These are phyloP conservation scores for Aphaenogaster ashmeadi DNA, from an alignment of 1,140 invertebrate genomes.

Conservation along the genomic window DNA sequence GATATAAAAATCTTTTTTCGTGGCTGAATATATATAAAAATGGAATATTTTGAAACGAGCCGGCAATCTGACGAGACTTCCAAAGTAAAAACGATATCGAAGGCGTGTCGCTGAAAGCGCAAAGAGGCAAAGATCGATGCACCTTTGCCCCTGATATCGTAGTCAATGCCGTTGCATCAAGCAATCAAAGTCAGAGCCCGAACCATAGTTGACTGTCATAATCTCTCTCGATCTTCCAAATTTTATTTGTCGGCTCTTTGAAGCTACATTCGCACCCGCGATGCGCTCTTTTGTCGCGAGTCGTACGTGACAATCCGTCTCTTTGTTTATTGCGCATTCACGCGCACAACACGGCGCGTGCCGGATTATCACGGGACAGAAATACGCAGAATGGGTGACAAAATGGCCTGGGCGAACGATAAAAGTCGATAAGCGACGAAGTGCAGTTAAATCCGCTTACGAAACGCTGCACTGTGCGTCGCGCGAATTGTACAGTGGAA, in stretches of 20 bases:
- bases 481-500: neutral
- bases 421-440: constrained; percentile 13
- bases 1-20: neutral
- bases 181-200: neutral
- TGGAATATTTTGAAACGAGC: neutral
- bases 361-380: neutral
- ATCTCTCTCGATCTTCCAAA: neutral
- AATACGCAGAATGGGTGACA: neutral
- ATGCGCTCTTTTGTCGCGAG: neutral
- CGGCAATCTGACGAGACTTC: neutral
- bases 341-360: neutral
- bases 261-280: neutral
- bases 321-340: neutral
- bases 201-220: neutral
- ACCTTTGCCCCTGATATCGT: constrained; percentile 44
- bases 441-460: neutral
- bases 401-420: neutral
- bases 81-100: constrained; percentile 28
- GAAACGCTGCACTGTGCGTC: neutral
- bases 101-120: neutral
- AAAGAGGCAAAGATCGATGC: constrained; percentile 7
- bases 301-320: neutral
- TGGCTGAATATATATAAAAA: neutral
- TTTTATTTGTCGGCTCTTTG: constrained; percentile 12
- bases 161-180: neutral